A percentile compares a stretch with the other conserved stretches of the same genome.
These are phyloP conservation scores for Xyrauchen texanus DNA, from an alignment of 2,113 vertebrate genomes.

Conservation along the genomic window DNA sequence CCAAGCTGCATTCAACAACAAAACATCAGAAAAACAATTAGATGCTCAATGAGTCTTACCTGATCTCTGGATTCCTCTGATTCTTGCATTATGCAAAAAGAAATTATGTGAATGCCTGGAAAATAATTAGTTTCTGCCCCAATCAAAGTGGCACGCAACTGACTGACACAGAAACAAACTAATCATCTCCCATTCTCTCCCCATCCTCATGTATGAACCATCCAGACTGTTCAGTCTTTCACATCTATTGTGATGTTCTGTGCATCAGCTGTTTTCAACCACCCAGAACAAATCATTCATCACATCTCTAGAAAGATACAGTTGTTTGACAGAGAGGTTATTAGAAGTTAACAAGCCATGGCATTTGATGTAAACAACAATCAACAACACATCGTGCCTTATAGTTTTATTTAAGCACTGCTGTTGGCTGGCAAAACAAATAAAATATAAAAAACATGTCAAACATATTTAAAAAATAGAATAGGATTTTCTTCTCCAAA, in stretches of 20 bases:
- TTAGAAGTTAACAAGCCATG: slow-evolving; percentile 9
- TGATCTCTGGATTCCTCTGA: slow-evolving; percentile 59
- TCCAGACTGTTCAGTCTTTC: slow-evolving; percentile 65
- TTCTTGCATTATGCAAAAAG: slow-evolving; percentile 64
- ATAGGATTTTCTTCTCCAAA: too few relatives aligned
- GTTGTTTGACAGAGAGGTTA: slow-evolving; percentile 17
- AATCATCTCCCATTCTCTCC: slow-evolving; percentile 53
- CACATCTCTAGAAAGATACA: slow-evolving; percentile 66
- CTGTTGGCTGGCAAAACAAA: too few relatives aligned
- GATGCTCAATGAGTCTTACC: slow-evolving; percentile 56
- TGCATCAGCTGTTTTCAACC: slow-evolving; percentile 66
- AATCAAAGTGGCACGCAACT: slow-evolving; percentile 53
- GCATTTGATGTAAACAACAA: background rate
- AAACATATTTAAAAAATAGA: too few relatives aligned
- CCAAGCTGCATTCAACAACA: background rate
- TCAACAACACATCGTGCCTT: background rate
- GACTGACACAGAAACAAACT: slow-evolving; percentile 46
- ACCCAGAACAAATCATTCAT: slow-evolving; percentile 29
- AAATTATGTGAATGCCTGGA: slow-evolving; percentile 52
- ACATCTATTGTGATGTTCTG: slow-evolving; percentile 64
- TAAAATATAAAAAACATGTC: too few relatives aligned
- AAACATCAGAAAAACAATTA: background rate
- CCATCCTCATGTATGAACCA: slow-evolving; percentile 52
- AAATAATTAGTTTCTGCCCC: slow-evolving; percentile 42
- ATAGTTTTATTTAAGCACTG: too few relatives aligned